A percentile compares a stretch with the other conserved stretches of the same genome.
Conservation (phyloP, 37 sponge, comb jelly and placozoan species). For the Mnemiopsis leidyi region DNA sequence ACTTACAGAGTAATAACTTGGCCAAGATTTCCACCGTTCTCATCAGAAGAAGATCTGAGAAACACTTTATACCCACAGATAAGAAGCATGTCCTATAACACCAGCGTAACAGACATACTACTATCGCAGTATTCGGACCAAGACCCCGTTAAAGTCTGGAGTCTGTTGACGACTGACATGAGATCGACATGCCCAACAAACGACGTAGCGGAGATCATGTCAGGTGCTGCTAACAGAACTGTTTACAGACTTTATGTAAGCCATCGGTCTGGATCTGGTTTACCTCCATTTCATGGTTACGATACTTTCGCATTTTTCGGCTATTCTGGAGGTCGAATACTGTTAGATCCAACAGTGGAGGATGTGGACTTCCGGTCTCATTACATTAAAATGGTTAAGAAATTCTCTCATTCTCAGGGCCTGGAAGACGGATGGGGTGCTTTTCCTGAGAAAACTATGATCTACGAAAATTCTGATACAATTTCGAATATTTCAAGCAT, state of each 20-base stretch:
- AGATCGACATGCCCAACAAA: slow-evolving; percentile 42
- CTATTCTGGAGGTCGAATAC: not conserved
- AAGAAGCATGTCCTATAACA: not conserved
- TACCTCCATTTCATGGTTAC: slow-evolving; percentile 18
- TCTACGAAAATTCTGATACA: not conserved
- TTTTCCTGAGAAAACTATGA: not conserved
- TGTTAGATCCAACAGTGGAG: not conserved
- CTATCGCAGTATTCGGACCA: not conserved
- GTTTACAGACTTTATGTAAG: not conserved
- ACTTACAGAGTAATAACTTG: not conserved
- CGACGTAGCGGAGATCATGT: slow-evolving; percentile 10
- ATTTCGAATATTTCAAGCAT: not conserved
- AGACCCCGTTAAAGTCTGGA: not conserved
- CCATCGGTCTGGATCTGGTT: not conserved
- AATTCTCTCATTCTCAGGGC: not conserved
- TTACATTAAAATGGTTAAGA: slow-evolving; percentile 5
- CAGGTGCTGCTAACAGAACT: not conserved
- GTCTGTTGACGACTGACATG: slow-evolving; percentile 4
- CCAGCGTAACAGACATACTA: not conserved
- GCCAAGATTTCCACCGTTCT: not conserved
- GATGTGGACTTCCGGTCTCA: not conserved
- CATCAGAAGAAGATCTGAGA: not conserved
- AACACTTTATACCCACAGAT: not conserved
- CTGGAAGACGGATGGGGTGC: not conserved
- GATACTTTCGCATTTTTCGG: slow-evolving; percentile 25